A percentile compares a stretch with the other conserved stretches of the same genome.
These are phyloP conservation scores for Drosophila yakuba DNA, from an alignment of 1,140 invertebrate species.

Conservation along the genomic window DNA sequence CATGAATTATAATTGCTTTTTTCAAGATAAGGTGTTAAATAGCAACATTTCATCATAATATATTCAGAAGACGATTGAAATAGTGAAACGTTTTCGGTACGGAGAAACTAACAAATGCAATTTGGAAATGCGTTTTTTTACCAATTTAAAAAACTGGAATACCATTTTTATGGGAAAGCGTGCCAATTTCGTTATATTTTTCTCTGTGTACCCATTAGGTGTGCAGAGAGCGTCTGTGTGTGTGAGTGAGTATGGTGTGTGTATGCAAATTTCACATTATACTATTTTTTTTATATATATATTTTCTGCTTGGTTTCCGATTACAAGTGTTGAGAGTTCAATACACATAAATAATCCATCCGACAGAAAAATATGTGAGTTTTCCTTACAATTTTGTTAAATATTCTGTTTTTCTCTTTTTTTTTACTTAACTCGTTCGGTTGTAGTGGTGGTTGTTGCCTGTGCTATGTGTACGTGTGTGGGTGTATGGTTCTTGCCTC, in stretches of 20 bases:
- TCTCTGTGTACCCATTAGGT: constrained; percentile 21
- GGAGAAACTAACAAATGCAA: neutral
- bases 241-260: constrained; percentile 12
- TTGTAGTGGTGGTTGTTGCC: constrained; percentile 77
- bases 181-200: neutral
- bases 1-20: too few species aligned
- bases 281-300: constrained; percentile 33
- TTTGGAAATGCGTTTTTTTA: neutral
- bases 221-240: neutral
- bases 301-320: constrained; percentile 18
- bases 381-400: constrained; percentile 37
- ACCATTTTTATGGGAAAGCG: neutral
- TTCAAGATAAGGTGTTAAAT: neutral
- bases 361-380: constrained; percentile 40
- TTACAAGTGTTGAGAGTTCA: constrained; percentile 27
- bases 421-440: constrained; percentile 62
- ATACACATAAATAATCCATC: constrained; percentile 44
- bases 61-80: neutral
- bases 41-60: too few species aligned
- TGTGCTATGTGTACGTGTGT: constrained; percentile 53
- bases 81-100: neutral
- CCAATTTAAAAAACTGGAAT: neutral
- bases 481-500: constrained; percentile 21
- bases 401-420: constrained; percentile 12
- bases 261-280: constrained; percentile 44